phyloP scores from a whole-genome alignment of 1,140 invertebrate genomes.

The Oncopeltus fasciatus region DNA sequence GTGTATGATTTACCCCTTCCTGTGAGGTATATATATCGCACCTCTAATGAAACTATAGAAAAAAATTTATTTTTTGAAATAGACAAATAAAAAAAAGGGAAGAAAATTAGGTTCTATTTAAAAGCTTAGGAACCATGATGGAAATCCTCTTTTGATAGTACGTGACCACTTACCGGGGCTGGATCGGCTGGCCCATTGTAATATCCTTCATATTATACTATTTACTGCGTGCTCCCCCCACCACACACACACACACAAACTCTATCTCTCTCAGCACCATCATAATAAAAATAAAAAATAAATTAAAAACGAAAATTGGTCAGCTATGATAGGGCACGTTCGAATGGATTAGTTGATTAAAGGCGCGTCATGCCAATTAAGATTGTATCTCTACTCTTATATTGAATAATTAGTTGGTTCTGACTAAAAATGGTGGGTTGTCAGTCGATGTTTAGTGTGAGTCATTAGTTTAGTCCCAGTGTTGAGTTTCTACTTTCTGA shows the following conservation, averaged over 20 bases:
- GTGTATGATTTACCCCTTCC: too few species aligned
- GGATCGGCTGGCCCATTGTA: neutral
- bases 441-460: too few species aligned
- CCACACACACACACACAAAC: too few species aligned
- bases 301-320: neutral
- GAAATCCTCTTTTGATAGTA: neutral
- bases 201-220: neutral
- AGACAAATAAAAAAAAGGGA: neutral
- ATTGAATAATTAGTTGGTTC: neutral
- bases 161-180: neutral
- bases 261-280: neutral
- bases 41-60: neutral
- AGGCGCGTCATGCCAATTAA: constrained; percentile 3
- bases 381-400: neutral
- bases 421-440: neutral
- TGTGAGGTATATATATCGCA: too few species aligned
- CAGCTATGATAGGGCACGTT: neutral
- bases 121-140: neutral
- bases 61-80: too few species aligned
- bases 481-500: too few species aligned
- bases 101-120: neutral
- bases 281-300: neutral
- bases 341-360: constrained; percentile 1
- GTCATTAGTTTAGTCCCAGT: too few species aligned
- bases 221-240: neutral